Evolutionary conservation across 2,113 vertebrate species (phyloP).

Genomic region (Daubentonia madagascariensis): DNA sequence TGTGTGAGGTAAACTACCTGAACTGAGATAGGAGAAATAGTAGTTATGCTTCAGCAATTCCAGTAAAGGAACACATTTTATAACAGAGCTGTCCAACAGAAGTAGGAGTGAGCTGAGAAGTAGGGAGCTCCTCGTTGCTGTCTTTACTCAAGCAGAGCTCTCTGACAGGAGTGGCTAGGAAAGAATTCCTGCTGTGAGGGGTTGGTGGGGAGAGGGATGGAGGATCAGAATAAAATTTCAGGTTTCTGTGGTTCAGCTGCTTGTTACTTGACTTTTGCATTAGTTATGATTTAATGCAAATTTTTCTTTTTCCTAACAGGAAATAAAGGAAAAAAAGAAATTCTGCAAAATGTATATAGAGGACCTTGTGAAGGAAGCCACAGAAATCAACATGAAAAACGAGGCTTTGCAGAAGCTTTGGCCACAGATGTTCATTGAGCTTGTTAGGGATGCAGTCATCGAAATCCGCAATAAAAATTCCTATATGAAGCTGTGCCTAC

Average conservation of each 20-base stretch:
- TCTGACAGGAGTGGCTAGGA: not conserved
- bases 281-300: not conserved
- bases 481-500: slow-evolving; percentile 91
- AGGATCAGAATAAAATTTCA: not conserved
- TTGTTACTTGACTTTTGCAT: not conserved
- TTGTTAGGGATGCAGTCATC: slow-evolving; percentile 94
- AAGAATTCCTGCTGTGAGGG: not conserved
- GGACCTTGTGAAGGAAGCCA: slow-evolving; percentile 89
- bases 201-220: not conserved
- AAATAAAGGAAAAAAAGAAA: slow-evolving; percentile 84
- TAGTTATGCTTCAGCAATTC: not conserved
- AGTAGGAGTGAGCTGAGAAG: not conserved
- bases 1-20: not conserved
- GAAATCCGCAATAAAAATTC: slow-evolving; percentile 90
- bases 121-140: not conserved
- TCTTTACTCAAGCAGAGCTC: not conserved
- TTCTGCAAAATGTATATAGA: slow-evolving; percentile 90
- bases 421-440: slow-evolving; percentile 96
- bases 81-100: not conserved
- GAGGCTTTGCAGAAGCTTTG: slow-evolving; percentile 96
- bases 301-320: slow-evolving; percentile 66
- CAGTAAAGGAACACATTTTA: not conserved
- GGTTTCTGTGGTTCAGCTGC: not conserved
- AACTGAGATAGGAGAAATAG: not conserved
- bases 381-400: slow-evolving; percentile 92